Conservation (phyloP, 2,797 vertebrate species). For the Hapalemur alaotrensis region DNA sequence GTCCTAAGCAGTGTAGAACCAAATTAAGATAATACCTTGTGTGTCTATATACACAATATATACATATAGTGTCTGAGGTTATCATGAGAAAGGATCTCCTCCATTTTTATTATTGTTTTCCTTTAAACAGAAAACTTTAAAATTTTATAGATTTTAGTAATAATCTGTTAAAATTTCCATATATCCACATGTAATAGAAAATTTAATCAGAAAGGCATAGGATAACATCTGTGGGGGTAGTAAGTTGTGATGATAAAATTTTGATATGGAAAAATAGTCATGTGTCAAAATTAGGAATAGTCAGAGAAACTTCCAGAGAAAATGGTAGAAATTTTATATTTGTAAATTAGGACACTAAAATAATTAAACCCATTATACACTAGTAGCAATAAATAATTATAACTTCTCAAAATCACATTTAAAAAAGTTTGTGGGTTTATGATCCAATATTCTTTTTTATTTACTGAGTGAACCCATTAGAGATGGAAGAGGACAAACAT, state of each 20-base stretch:
- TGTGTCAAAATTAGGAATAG: not conserved
- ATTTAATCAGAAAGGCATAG: not conserved
- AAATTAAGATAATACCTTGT: not conserved
- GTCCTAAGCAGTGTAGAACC: not conserved
- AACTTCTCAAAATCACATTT: not conserved
- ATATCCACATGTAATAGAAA: not conserved
- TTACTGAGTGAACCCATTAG: not conserved
- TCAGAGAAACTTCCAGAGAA: not conserved
- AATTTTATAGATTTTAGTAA: not conserved
- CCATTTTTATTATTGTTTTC: not conserved
- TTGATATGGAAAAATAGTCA: not conserved
- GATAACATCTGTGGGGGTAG: not conserved
- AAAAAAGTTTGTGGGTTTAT: not conserved
- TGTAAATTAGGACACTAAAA: not conserved
- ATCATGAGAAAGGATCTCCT: not conserved
- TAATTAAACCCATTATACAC: not conserved
- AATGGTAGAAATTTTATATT: not conserved
- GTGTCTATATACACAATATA: not conserved
- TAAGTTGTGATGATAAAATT: not conserved
- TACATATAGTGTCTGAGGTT: not conserved
- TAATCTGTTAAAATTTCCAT: not conserved
- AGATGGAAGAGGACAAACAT: not conserved
- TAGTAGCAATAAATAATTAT: not conserved
- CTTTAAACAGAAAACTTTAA: not conserved
- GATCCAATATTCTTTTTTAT: not conserved